phyloP scores from a whole-genome alignment of 2,888 invertebrate genomes.

The Junonia oenone region DNA sequence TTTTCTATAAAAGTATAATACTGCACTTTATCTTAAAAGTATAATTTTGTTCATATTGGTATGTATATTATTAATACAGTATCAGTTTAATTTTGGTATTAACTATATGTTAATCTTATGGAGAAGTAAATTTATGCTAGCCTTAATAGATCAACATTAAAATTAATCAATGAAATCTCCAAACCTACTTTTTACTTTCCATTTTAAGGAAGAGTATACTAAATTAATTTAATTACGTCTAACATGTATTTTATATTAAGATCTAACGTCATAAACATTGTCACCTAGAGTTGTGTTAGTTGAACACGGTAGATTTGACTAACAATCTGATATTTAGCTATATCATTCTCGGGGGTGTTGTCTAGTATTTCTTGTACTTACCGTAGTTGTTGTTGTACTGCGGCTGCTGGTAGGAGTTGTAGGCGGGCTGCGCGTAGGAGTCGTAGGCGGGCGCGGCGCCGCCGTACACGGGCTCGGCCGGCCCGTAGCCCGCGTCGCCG shows the following conservation, averaged over 20 bases:
- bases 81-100: no score
- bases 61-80: no score
- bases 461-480: conserved; percentile 58
- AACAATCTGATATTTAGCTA: no score
- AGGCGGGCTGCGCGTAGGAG: conserved; percentile 59
- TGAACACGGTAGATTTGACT: background rate
- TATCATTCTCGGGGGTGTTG: no score
- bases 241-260: background rate
- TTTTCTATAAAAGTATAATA: no score
- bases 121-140: no score
- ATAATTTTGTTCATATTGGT: no score
- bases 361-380: conserved; percentile 41
- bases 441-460: conserved; percentile 54
- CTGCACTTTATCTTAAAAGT: no score
- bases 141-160: no score
- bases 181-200: background rate
- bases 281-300: background rate
- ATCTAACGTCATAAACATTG: background rate
- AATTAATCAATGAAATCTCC: background rate
- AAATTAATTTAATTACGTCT: background rate
- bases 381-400: conserved; percentile 66
- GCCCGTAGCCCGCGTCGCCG: conserved; percentile 66
- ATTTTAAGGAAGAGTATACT: no score
- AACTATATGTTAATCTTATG: no score
- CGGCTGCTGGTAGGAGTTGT: conserved; percentile 61